Evolutionary conservation across 2,888 invertebrate genomes (phyloP).

Genomic region (Cerastis leucographa): DNA sequence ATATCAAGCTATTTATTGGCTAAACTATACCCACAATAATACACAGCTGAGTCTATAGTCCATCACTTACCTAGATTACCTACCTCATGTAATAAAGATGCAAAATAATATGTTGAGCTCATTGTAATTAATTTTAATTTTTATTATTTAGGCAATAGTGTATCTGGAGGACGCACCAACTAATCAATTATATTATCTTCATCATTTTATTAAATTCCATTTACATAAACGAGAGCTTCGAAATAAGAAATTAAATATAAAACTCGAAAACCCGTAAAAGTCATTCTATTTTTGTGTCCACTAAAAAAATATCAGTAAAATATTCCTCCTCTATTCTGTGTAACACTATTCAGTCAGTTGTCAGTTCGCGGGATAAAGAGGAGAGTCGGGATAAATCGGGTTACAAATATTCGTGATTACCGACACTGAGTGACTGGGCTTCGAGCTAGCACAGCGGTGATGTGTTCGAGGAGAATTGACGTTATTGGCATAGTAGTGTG

Average conservation of each 20-base stretch:
- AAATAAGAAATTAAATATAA: background rate
- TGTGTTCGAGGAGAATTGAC: background rate
- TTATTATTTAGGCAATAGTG: too few species aligned
- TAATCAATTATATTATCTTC: background rate
- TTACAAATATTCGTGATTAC: constrained; percentile 17
- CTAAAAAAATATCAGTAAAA: constrained; percentile 2
- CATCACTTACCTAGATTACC: too few species aligned
- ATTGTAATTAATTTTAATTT: too few species aligned
- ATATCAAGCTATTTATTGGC: too few species aligned
- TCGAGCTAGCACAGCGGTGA: background rate
- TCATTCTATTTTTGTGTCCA: background rate
- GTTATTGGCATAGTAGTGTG: background rate
- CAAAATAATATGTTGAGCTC: too few species aligned
- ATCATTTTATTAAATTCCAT: background rate
- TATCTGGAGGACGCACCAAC: too few species aligned
- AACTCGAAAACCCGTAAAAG: constrained; percentile 1
- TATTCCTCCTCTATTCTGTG: constrained; percentile 17
- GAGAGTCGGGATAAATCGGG: constrained; percentile 6
- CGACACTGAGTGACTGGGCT: constrained; percentile 26
- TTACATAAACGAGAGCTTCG: background rate
- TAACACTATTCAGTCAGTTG: constrained; percentile 33
- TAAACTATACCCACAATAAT: too few species aligned
- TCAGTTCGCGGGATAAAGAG: background rate
- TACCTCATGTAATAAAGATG: too few species aligned
- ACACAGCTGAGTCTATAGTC: too few species aligned